Base-by-base conservation (phyloP, 2,113 vertebrate genomes). In the Lamprologus lemairii region DNA sequence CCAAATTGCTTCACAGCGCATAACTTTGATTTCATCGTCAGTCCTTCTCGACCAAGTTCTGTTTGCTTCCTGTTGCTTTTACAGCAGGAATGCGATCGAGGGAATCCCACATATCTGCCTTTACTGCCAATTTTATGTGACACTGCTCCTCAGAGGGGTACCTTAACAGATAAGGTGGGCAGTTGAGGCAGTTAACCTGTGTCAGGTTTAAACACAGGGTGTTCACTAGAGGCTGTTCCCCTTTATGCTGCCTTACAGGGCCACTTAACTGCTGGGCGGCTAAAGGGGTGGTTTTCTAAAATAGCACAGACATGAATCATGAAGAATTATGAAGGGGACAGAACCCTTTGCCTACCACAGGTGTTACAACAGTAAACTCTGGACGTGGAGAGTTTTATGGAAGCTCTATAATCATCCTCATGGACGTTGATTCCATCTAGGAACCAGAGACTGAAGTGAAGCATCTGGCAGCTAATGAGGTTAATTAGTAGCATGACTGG, bases 171-270 rank as follows among this genome's bases (percentile, higher is more conserved):
- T 26, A 85, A 89, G 81, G 81, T 73, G 92, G 91, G 28, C 84
- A 86, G 92, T 87, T 88, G 83, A 84, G 37, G 71, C 73, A 65
- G 75, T 96, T 95, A 93, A 95, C 92, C 92, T 88, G 47, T 86
- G 82, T 91, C 81, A 87, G 82, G 63, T 94, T 92, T 93, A 93
- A 95, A 90, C 80, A 83, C 91, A 91, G 86, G 33, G 49, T 92
- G 33, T 71, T 63, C 71, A 82, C 45, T 60, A 45, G 11, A 78
- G 60, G 68, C 80, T 83, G 28, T 58, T 91, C 55, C 87, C 75
- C 21, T 47, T 68, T 83, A 23, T 23, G 10, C 75, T 16, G 81
- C 81, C 80, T 53, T 78, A 65, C 33, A 49, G 71, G 86, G 42
- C 21, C 87, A 80, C 58, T 88, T 88, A 88, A 91, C 49, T 85